Percentiles rank a stretch among this genome's conserved stretches.
Evolutionary conservation across 2,797 vertebrate species (phyloP).

Genomic region (Scolopax rusticola): DNA sequence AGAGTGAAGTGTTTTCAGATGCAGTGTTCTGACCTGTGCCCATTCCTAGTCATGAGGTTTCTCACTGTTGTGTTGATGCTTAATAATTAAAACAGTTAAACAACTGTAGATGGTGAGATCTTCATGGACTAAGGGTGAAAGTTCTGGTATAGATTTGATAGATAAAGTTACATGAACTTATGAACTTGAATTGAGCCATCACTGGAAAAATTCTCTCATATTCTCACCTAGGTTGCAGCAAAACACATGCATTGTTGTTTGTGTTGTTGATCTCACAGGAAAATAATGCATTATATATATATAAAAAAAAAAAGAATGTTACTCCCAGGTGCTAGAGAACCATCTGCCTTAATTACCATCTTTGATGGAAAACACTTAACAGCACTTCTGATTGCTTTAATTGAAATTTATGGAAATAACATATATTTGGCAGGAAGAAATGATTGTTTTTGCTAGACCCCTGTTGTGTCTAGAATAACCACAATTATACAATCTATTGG

Average conservation of each 20-base stretch:
- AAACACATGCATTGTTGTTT: not conserved
- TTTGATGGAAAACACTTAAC: slow-evolving; percentile 4
- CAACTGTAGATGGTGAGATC: not conserved
- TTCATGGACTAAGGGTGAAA: not conserved
- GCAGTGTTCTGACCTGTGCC: not conserved
- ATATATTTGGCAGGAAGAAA: not conserved
- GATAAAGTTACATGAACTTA: not conserved
- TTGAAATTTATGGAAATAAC: slow-evolving; percentile 16
- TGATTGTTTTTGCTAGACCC: not conserved
- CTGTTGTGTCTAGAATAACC: not conserved
- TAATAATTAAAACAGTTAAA: not conserved
- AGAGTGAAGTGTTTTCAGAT: not conserved
- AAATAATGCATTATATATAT: not conserved
- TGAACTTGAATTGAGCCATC: not conserved
- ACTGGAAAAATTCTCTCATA: not conserved
- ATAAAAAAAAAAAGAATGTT: not conserved
- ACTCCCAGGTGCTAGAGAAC: not conserved
- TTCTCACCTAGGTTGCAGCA: not conserved
- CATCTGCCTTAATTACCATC: slow-evolving; percentile 6
- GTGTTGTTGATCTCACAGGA: not conserved
- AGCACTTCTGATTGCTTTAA: slow-evolving; percentile 25
- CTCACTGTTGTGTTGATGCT: not conserved
- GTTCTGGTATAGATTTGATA: not conserved
- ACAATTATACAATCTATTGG: not conserved
- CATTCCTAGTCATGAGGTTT: not conserved